phyloP scores from a whole-genome alignment of 1,140 invertebrate genomes.

The Aplysia californica region DNA sequence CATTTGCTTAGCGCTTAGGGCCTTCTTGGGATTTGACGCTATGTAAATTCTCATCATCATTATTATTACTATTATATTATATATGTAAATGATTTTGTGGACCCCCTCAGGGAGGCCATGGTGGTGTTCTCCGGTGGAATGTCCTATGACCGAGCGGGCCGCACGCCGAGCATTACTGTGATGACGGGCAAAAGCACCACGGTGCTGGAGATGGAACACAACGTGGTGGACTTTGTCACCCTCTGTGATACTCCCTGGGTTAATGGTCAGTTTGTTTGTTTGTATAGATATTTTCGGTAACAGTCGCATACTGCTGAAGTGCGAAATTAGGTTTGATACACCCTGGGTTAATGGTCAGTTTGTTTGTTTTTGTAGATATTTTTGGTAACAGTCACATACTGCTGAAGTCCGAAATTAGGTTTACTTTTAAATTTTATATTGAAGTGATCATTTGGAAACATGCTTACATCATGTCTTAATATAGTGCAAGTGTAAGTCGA shows the following conservation, averaged over 20 bases:
- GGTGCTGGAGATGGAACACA: conserved; percentile 99
- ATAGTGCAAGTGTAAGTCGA: no score
- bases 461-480: no score
- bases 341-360: conserved; percentile 73
- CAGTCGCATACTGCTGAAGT: no score
- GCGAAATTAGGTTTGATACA: neutral
- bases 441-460: no score
- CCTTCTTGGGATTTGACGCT: neutral
- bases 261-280: conserved; percentile 80
- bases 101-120: conserved; percentile 77
- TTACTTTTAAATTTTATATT: no score
- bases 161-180: conserved; percentile 93
- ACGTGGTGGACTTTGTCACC: conserved; percentile 96
- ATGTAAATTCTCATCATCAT: neutral
- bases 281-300: no score
- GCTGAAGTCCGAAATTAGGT: neutral
- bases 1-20: no score
- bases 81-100: neutral
- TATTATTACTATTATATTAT: neutral
- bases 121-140: conserved; percentile 96
- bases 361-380: no score
- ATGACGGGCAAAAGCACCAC: conserved; percentile 81
- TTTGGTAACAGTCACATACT: no score
- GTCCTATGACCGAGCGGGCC: conserved; percentile 86
- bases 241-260: conserved; percentile 93